Percentiles rank a stretch among this genome's conserved stretches.
Conservation (phyloP, 2,797 vertebrate species). For the Sebastes matsubarae region DNA sequence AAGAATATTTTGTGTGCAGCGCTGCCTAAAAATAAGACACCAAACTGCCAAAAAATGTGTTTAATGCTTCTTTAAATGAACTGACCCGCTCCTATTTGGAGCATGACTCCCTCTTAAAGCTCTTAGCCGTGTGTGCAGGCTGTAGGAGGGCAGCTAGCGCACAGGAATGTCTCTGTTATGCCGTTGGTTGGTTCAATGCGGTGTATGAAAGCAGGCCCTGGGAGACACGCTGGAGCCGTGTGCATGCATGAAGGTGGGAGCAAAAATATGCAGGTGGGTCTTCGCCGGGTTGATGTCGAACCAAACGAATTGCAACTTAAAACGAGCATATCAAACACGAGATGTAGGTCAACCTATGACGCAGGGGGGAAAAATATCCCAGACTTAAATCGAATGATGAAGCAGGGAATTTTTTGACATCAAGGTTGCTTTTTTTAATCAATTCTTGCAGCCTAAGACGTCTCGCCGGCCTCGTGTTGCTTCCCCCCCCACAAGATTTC, state of each 20-base stretch:
- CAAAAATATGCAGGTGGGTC: constrained; percentile 35
- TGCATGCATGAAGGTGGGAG: constrained; percentile 42
- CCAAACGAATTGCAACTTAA: constrained; percentile 52
- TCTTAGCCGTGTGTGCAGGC: constrained; percentile 49
- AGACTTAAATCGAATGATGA: constrained; percentile 52
- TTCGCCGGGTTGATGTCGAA: constrained; percentile 25
- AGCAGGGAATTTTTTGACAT: constrained; percentile 7
- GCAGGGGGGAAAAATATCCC: constrained; percentile 60
- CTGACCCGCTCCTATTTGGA: constrained; percentile 55
- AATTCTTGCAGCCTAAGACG: constrained; percentile 39
- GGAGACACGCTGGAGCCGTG: constrained; percentile 46
- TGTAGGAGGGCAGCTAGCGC: constrained; percentile 51
- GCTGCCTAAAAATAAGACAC: constrained; percentile 22
- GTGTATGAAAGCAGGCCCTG: constrained; percentile 51
- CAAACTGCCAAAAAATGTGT: constrained; percentile 37
- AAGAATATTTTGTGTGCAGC: constrained; percentile 22
- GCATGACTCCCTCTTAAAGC: constrained; percentile 47
- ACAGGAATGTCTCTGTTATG: constrained; percentile 61
- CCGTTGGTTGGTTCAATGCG: constrained; percentile 45
- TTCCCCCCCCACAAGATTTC: neutral
- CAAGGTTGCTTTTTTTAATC: constrained; percentile 49
- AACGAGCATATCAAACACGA: constrained; percentile 49
- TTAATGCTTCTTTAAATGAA: constrained; percentile 50
- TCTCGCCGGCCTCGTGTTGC: constrained; percentile 13
- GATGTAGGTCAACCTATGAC: constrained; percentile 75